Base-by-base conservation (phyloP, 2,888 invertebrate genomes). In the Drosophila neoperkinsi region DNA sequence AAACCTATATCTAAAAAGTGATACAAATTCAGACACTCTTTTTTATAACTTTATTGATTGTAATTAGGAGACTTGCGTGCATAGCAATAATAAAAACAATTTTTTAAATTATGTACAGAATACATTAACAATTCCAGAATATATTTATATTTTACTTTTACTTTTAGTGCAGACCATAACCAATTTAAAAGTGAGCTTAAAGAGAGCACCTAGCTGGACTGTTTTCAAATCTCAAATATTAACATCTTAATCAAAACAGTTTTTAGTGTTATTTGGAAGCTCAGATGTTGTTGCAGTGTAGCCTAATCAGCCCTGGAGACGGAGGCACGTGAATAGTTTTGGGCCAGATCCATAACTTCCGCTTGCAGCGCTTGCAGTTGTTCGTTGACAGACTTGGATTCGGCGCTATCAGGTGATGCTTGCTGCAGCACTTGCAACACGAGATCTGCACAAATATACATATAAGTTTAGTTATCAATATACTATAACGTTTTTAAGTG, bases 351-450 rank as follows among this genome's bases (percentile, higher is more conserved):
- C 49, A 91, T 90, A 28, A 93, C 84, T 56, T 88, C 77, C 0
- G 74, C 46, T 61, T 92, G 89, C 33, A 91, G 64, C 38, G 63
- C 71, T 51, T 85, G 84, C 58, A 93, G 69, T 70, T 93, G 85
- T 68, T 94, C 94, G 61, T 93, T 93, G 1, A 94, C 94, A 38
- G 93, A 91, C 74, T 94, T 94, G n/a, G 93, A 92, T 81, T 95
- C 95, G 18, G 92, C 91, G 46, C 92, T 92, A 25, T 94, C 94
- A 25, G 94, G 93, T 13, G 94, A 94, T 18, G 94, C 93, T 79
- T 94, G 95, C 77, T 94, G 95, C 74, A 96, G 92, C 80, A 95
- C 93, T 85, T 95, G 94, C 18, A 96, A 93, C 1, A 96, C 96
- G 79, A 95, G 93, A 94, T 96, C 96, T 96, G 93, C 92, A 55